Base-by-base conservation (phyloP, 2,888 invertebrate genomes). In the Melinaea marsaeus region DNA sequence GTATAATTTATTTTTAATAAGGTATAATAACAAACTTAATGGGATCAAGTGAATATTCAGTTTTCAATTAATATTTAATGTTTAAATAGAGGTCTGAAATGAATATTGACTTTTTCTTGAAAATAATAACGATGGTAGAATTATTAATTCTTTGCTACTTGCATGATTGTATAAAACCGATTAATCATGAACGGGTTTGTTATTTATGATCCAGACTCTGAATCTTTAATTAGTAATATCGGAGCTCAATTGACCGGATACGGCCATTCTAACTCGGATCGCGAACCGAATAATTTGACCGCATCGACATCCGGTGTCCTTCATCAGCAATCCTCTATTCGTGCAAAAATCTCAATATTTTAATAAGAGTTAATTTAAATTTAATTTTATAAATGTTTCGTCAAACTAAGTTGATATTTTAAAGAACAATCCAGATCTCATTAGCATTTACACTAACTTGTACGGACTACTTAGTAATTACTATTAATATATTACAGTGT, bases 201-300 rank as follows among this genome's bases (percentile, higher is more conserved):
- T 59, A 63, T 68, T 65, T 63, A 65, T 51, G 55, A 65, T 58
- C 57, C 54, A 51, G 42, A 61, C 61, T 54, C 57, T 63, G 58
- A 62, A 65, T 68, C 64, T 66, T 66, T 69, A 72, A 75, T 75
- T 74, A 78, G 71, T 72, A 75, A 75, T 75, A 77, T 75, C 66
- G 74, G 70, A 72, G 68, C 67, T 76, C 75, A 77, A 78, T 78
- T 79, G 78, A 77, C 82, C 83, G 82, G 83, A 83, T 79, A 75
- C 70, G 71, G 79, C 83, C 85, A 84, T 85, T 85, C 86, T 83
- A 79, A 84, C 79, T 78, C 75, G 73, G 77, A 82, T 85, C 81
- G 88, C 85, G 80, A 85, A 84, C 79, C 82, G 78, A 83, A 84
- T 76, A 84, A 86, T 85, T 80, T 80, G 78, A 82, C 80, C 81